These are phyloP conservation scores for Neria commutata DNA, from an alignment of 2,888 invertebrate genomes.

Conservation along the genomic window DNA sequence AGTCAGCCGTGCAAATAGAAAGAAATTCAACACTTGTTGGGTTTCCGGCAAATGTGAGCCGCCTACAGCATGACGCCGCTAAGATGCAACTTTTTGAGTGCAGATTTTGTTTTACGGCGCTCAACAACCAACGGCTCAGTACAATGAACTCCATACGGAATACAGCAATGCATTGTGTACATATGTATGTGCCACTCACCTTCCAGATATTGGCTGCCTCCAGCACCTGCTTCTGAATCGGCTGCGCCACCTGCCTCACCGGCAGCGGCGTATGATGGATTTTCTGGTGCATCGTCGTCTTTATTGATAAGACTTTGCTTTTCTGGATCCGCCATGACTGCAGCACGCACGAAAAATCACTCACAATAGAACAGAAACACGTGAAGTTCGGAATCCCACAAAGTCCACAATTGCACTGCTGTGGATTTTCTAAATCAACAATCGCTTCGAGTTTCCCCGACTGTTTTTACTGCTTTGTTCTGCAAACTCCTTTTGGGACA, in stretches of 20 bases:
- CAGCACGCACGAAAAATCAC: not conserved
- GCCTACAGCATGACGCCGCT: too few relatives aligned
- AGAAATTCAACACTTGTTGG: constrained; percentile 48
- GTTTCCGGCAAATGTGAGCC: constrained; percentile 43
- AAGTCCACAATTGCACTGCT: too few relatives aligned
- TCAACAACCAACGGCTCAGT: too few relatives aligned
- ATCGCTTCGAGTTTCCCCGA: too few relatives aligned
- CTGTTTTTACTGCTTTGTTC: too few relatives aligned
- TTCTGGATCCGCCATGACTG: constrained; percentile 59
- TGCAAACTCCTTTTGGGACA: too few relatives aligned
- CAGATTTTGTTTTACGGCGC: too few relatives aligned
- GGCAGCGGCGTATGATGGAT: constrained; percentile 47
- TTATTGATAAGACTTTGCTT: constrained; percentile 56
- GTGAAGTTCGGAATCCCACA: not conserved
- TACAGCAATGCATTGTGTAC: too few relatives aligned
- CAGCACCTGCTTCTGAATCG: constrained; percentile 31
- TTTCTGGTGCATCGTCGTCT: constrained; percentile 48
- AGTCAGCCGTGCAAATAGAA: too few relatives aligned
- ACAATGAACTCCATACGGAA: too few relatives aligned
- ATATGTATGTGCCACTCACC: constrained; percentile 44
- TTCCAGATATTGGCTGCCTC: constrained; percentile 43
- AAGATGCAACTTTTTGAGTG: too few relatives aligned
- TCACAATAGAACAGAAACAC: not conserved
- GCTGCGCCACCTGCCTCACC: constrained; percentile 13
- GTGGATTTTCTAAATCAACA: too few relatives aligned